Percentiles rank a stretch among this genome's conserved stretches.
Evolutionary conservation across 1,140 invertebrate genomes (phyloP).

Genomic region (Drosophila nasuta): DNA sequence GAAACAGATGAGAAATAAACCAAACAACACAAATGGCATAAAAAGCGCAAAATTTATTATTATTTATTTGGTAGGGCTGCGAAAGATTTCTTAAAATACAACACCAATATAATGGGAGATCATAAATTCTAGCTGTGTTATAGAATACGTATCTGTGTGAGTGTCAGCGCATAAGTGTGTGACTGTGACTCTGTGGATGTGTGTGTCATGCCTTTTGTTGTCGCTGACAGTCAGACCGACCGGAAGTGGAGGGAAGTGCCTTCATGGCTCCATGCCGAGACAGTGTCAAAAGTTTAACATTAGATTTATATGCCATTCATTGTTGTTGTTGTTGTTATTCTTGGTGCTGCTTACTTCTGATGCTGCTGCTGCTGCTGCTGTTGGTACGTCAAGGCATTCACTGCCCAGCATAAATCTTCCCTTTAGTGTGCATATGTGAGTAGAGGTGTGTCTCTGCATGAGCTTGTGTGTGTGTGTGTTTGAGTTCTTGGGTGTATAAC

Average conservation of each 20-base stretch:
- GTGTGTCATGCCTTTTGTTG: slow-evolving; percentile 64
- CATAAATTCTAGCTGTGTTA: slow-evolving; percentile 60
- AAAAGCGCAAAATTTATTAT: slow-evolving; percentile 65
- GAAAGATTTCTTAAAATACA: slow-evolving; percentile 65
- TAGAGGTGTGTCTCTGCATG: neutral
- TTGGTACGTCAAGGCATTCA: slow-evolving; percentile 35
- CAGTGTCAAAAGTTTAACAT: slow-evolving; percentile 76
- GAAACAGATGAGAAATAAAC: slow-evolving; percentile 50
- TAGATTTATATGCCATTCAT: slow-evolving; percentile 72
- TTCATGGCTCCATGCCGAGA: slow-evolving; percentile 61
- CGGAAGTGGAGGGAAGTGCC: slow-evolving; percentile 61
- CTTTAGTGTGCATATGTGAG: neutral
- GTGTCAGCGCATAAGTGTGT: slow-evolving; percentile 34
- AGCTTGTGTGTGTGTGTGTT: slow-evolving; percentile 6
- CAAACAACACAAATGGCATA: slow-evolving; percentile 38
- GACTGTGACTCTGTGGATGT: slow-evolving; percentile 18
- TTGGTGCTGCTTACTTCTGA: neutral
- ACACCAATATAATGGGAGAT: slow-evolving; percentile 53
- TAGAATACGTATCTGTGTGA: slow-evolving; percentile 9
- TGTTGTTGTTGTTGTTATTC: slow-evolving; percentile 33
- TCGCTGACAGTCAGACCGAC: slow-evolving; percentile 65
- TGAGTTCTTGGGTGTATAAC: slow-evolving; percentile 49
- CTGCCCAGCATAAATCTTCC: slow-evolving; percentile 57
- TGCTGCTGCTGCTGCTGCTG: slow-evolving; percentile 11
- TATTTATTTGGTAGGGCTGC: slow-evolving; percentile 60